phyloP scores from a whole-genome alignment of 2,888 invertebrate genomes.

The Drosophila mulleri region DNA sequence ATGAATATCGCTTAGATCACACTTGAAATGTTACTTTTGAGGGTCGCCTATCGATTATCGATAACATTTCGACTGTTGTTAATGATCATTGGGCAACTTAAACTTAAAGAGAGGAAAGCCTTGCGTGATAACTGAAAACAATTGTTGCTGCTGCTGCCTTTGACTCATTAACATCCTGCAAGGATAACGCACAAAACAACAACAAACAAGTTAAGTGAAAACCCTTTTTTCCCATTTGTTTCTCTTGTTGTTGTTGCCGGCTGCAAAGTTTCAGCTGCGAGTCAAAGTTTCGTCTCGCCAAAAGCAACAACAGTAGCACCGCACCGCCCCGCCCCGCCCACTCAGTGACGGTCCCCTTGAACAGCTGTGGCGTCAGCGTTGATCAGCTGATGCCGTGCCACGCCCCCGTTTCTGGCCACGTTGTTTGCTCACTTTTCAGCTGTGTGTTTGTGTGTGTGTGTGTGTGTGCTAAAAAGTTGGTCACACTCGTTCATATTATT shows the following conservation, averaged over 20 bases:
- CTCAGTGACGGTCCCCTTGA: slow-evolving; percentile 6
- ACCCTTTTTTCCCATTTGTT: slow-evolving; percentile 6
- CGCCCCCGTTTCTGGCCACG: neutral
- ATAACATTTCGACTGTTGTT: neutral
- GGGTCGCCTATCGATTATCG: neutral
- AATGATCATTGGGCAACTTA: neutral
- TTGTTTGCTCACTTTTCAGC: neutral
- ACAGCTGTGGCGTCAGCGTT: slow-evolving; percentile 47
- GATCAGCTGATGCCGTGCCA: slow-evolving; percentile 43
- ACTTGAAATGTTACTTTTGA: neutral
- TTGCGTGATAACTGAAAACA: neutral
- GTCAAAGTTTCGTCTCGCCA: slow-evolving; percentile 73
- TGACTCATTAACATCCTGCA: slow-evolving; percentile 17
- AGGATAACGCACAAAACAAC: slow-evolving; percentile 10
- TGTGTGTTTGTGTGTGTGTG: neutral
- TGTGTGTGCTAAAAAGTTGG: slow-evolving; percentile 34
- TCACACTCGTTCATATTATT: slow-evolving; percentile 61
- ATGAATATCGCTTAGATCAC: no score
- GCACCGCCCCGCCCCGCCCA: neutral
- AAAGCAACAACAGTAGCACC: neutral
- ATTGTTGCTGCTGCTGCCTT: neutral
- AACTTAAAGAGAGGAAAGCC: neutral
- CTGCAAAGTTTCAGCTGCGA: slow-evolving; percentile 71
- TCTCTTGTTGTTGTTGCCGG: slow-evolving; percentile 37
- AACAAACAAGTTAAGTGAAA: slow-evolving; percentile 19